Base-by-base conservation (phyloP, 2,797 vertebrate species). In the Knipowitschia caucasica region DNA sequence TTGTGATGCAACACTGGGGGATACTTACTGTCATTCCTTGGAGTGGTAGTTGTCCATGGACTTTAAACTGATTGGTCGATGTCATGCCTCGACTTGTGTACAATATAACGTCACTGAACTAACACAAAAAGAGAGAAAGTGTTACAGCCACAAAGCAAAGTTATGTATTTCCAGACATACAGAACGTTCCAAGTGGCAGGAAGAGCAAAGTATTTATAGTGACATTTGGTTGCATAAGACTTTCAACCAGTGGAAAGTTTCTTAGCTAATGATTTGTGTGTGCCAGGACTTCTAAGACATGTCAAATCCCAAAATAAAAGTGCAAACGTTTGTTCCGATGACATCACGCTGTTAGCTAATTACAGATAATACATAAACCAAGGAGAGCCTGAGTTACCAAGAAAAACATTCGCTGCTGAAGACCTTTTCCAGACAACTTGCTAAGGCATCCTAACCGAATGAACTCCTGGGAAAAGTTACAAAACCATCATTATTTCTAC, bases 331-430 rank as follows among this genome's bases (percentile, higher is more conserved):
- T 62, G 24, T 65, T 62, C 62, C 40, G 24, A 43, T 78, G 55
- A 64, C 50, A 62, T 79, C 59, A 76, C 31, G 45, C 3, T 10
- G 1, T 38, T 56, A 34, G 61, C 58, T 72, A 54, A 74, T 75
- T 61, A 2, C 12, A 75, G 15, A 70, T 53, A 7, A 65, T 50
- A 65, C 24, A n/a, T 53, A 56, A 59, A 11, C 12, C 36, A 9
- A 57, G 38, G 56, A 70, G 53, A 42, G 50, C 47, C 33, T 6
- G 7, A 49, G 11, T 86, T 90, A 99, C 97, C 94, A 99, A 88
- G 80, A 99, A 99, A 81, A 99, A 99, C 97, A 99, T 98, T 71
- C 97, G 90, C 73, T 98, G 97, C 80, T 99, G 96, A 12, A 99
- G 92, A 66, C 97, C 97, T 90, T 97, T 99, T 69, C 95, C 95